These are phyloP conservation scores for Cyclargus thomasi DNA, from an alignment of 1,140 invertebrate species.

Conservation along the genomic window DNA sequence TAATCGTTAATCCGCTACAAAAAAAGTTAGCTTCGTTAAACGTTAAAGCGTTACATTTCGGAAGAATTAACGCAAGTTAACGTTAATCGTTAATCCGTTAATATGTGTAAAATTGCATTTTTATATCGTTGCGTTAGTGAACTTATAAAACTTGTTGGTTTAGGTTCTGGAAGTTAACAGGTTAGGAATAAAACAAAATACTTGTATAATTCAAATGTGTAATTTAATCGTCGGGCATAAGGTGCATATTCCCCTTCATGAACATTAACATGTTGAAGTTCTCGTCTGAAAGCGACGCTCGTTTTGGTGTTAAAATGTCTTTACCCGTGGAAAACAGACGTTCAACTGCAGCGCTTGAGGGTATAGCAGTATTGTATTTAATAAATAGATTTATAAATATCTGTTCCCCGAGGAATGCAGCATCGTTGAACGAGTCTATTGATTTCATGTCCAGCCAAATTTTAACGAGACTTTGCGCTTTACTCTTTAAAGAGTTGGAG, in stretches of 20 bases:
- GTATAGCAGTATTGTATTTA: conserved; percentile 37
- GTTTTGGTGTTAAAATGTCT: conserved; percentile 37
- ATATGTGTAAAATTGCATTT: conserved; percentile 30
- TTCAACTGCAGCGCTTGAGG: conserved; percentile 37
- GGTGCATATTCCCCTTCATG: conserved; percentile 36
- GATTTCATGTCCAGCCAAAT: conserved; percentile 36
- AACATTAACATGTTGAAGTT: conserved; percentile 39
- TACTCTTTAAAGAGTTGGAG: neutral
- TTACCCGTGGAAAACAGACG: conserved; percentile 35
- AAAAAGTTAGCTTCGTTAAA: conserved; percentile 34
- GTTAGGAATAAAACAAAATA: conserved; percentile 34
- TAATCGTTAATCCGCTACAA: conserved; percentile 30
- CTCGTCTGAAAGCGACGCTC: conserved; percentile 36
- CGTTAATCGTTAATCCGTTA: conserved; percentile 24
- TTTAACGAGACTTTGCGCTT: conserved; percentile 35
- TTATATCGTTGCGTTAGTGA: conserved; percentile 31
- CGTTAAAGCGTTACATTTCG: conserved; percentile 31
- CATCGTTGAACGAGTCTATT: conserved; percentile 33
- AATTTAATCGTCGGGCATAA: conserved; percentile 36
- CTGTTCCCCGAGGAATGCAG: conserved; percentile 35
- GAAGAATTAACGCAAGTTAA: conserved; percentile 31
- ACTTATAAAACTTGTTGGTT: conserved; percentile 32
- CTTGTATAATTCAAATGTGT: conserved; percentile 33
- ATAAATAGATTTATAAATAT: conserved; percentile 37
- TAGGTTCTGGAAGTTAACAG: conserved; percentile 34